A percentile compares a stretch with the other conserved stretches of the same genome.
phyloP scores from a whole-genome alignment of 2,113 vertebrate genomes.

The Gasterosteus nipponicus region DNA sequence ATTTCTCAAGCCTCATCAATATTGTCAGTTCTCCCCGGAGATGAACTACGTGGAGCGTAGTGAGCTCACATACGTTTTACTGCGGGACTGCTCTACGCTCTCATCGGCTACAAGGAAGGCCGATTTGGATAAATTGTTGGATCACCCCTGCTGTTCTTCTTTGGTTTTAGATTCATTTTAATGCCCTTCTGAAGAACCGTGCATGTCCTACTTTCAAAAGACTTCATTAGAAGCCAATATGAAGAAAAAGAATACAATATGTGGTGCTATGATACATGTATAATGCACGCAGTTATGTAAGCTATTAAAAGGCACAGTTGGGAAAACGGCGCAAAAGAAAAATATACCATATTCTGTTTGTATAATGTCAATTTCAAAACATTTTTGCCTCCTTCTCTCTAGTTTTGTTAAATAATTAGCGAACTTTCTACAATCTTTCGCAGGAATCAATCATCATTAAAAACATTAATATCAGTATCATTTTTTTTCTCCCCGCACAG shows the following conservation, averaged over 20 bases:
- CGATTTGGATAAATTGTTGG: conserved; percentile 48
- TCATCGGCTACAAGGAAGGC: conserved; percentile 28
- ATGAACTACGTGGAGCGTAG: conserved; percentile 28
- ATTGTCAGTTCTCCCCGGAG: conserved; percentile 45
- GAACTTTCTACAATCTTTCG: neutral
- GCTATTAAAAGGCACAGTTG: neutral
- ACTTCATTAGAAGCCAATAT: conserved; percentile 37
- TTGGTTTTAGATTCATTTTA: conserved; percentile 43
- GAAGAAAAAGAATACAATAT: conserved; percentile 17
- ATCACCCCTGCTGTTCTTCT: conserved; percentile 40
- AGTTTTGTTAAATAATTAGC: neutral
- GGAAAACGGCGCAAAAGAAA: neutral
- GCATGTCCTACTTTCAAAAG: conserved; percentile 27
- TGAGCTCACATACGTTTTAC: conserved; percentile 48
- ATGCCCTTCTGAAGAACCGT: conserved; percentile 18
- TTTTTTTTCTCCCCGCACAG: conserved; percentile 9
- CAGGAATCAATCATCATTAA: conserved; percentile 12
- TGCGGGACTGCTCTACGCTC: conserved; percentile 43
- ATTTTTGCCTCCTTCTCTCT: neutral
- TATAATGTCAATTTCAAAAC: neutral
- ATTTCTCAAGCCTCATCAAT: conserved; percentile 33
- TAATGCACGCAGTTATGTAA: neutral
- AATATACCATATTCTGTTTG: neutral
- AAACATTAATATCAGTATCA: conserved; percentile 8
- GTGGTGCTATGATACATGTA: neutral